Conservation (phyloP, 2,888 invertebrate genomes). For the Calliphora vomitoria region DNA sequence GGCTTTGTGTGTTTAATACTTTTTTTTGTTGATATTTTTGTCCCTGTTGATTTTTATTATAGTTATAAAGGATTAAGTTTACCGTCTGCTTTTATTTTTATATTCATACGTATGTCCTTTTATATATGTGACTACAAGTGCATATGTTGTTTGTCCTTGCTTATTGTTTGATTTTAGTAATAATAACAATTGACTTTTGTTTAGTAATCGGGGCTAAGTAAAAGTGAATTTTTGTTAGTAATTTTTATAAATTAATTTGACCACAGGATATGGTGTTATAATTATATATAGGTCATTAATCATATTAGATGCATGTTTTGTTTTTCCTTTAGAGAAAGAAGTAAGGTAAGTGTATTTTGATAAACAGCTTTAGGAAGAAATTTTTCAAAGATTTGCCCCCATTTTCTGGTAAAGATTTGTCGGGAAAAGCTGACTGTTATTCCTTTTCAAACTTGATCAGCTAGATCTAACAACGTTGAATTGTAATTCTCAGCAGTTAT, state of each 20-base stretch:
- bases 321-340: background rate
- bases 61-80: constrained; percentile 71
- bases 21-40: constrained; percentile 30
- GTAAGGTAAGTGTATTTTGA: no score
- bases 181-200: constrained; percentile 71
- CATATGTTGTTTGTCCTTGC: constrained; percentile 54
- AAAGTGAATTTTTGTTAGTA: constrained; percentile 56
- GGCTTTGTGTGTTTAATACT: constrained; percentile 24
- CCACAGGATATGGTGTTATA: constrained; percentile 46
- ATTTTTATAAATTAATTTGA: constrained; percentile 70
- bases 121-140: constrained; percentile 28
- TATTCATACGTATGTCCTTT: constrained; percentile 42
- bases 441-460: no score
- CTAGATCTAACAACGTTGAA: no score
- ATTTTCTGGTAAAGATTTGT: no score
- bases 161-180: constrained; percentile 31
- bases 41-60: constrained; percentile 70
- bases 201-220: constrained; percentile 24
- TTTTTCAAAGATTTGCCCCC: no score
- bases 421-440: no score
- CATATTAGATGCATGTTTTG: background rate
- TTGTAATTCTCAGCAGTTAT: no score
- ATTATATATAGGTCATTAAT: constrained; percentile 38
- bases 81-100: constrained; percentile 71
- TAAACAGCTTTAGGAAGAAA: no score